phyloP scores from a whole-genome alignment of 2,797 vertebrate species.

The Macropodus opercularis region DNA sequence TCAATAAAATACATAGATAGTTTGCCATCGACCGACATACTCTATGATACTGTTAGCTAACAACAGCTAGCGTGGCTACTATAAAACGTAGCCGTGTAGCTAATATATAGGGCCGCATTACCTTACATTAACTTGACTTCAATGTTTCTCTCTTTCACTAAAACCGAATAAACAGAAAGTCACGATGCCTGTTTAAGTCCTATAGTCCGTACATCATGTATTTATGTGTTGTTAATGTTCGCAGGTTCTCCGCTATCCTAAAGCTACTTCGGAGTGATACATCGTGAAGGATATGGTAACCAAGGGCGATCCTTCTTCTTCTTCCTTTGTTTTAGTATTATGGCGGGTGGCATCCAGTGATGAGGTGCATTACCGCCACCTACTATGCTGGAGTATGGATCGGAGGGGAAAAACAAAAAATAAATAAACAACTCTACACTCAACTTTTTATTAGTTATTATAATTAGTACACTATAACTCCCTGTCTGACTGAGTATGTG shows the following conservation, averaged over 20 bases:
- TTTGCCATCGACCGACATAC: background rate
- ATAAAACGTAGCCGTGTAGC: background rate
- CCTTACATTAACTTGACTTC: background rate
- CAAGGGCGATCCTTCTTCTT: too few relatives aligned
- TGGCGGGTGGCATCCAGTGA: too few relatives aligned
- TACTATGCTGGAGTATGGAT: too few relatives aligned
- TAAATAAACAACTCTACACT: too few relatives aligned
- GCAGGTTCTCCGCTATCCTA: background rate
- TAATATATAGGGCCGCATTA: background rate
- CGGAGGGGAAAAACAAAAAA: too few relatives aligned
- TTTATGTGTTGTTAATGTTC: background rate
- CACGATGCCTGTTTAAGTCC: rapidly evolving
- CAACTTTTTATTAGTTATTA: too few relatives aligned
- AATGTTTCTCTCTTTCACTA: background rate
- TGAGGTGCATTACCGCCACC: too few relatives aligned
- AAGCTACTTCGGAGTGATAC: slow-evolving; percentile 38
- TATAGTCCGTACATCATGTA: rapidly evolving
- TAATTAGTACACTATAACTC: too few relatives aligned
- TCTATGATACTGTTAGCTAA: slow-evolving; percentile 11
- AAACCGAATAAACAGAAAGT: rapidly evolving
- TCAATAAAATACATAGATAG: background rate
- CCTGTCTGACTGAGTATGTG: too few relatives aligned
- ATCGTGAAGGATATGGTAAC: slow-evolving; percentile 76
- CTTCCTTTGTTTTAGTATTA: too few relatives aligned
- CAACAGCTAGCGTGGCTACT: background rate